phyloP scores from a whole-genome alignment of 2,888 invertebrate species.

The Julus scandinavius region DNA sequence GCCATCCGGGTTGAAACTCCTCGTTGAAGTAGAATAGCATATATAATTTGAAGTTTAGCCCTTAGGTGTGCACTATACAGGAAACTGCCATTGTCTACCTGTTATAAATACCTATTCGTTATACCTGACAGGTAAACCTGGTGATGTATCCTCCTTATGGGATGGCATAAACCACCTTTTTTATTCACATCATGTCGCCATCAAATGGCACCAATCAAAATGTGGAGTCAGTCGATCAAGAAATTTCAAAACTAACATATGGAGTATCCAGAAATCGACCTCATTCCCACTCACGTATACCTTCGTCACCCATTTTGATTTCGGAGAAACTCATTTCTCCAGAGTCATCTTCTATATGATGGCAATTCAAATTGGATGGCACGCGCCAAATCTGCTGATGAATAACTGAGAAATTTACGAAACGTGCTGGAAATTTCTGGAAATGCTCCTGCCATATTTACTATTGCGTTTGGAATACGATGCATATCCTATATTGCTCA shows the following conservation, averaged over 20 bases:
- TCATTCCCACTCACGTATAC: not conserved
- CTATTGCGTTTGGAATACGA: not conserved
- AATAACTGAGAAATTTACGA: constrained; percentile 6
- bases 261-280: not conserved
- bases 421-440: not conserved
- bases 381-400: not conserved
- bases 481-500: not conserved
- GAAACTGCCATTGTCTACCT: not conserved
- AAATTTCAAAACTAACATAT: not conserved
- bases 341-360: not conserved
- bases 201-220: not conserved
- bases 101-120: not conserved
- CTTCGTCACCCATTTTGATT: constrained; percentile 12
- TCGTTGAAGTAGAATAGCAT: not conserved
- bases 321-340: not conserved
- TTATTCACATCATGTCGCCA: not conserved
- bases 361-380: not conserved
- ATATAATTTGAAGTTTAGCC: not conserved
- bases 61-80: not conserved
- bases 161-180: not conserved
- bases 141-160: not conserved
- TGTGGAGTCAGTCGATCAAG: not conserved
- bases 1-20: constrained; percentile 29
- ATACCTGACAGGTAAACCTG: not conserved
- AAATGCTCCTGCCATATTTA: not conserved